Evolutionary conservation across 2,797 vertebrate species (phyloP), one percentile per base, ranked within the genome.

Genomic region (Sciurus vulgaris): DNA sequence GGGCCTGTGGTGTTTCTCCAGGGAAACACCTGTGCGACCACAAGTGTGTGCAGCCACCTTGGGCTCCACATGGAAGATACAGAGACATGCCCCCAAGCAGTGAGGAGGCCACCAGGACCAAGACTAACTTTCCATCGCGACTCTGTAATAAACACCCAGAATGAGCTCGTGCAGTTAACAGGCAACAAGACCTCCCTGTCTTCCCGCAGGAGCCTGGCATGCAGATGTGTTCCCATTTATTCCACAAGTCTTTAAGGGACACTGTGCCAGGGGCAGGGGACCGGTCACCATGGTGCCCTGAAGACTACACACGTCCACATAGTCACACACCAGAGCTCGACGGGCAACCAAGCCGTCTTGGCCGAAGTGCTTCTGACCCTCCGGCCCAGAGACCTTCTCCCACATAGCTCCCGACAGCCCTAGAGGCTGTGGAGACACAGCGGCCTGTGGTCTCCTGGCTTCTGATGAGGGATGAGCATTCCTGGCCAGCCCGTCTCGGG

Each of bases 1-100:
- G 44, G 17, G 10, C 24, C 17, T 3, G 1, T 7, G 7, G 2
- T 9, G 41, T 33, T 41, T 74, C 56, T 41, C 49, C 56, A 18
- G 22, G 47, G 35, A 28, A 18, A 41, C 28, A 1, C 14, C 14
- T 3, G 2, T 33, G 5, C 15, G 1, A 28, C 41, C n/a, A 4
- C 13, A 1, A 14, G 54, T 17, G 11, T 2, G 1, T 13, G 20
- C 5, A 26, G 17, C 3, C 0, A 10, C 2, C 18, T 33, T 33
- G 49, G 41, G 1, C 44, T 24, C 24, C 15, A 3, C 8, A 8
- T 2, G 56, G 9, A 24, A 22, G 56, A 41, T 8, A 7, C 8
- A 3, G 0, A 13, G 44, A 17, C 9, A 3, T 1, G 22, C 30
- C 8, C 24, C 12, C 44, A 20, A 12, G 28, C 12, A 8, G 9